phyloP scores from a whole-genome alignment of 2,888 invertebrate species.

The Erebia palarica region DNA sequence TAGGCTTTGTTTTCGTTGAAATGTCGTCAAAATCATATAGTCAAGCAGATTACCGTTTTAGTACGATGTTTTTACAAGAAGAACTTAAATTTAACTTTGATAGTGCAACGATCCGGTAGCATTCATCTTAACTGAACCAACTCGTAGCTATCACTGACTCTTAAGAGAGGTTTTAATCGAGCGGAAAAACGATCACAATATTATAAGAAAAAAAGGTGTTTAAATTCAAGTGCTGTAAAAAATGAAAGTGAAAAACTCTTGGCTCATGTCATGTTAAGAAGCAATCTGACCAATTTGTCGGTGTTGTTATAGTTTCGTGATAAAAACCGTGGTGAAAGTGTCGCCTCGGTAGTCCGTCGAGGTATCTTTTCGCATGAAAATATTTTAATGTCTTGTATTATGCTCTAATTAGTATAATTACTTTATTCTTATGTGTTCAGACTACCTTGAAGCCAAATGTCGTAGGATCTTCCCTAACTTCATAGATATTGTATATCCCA shows the following conservation, averaged over 20 bases:
- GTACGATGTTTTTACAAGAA: neutral
- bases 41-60: neutral
- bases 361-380: slow-evolving; percentile 63
- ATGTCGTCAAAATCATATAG: neutral
- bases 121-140: too few relatives aligned
- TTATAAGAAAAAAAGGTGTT: neutral
- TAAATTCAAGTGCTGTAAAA: slow-evolving; percentile 7
- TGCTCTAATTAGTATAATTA: slow-evolving; percentile 49
- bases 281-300: slow-evolving; percentile 33
- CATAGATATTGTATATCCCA: neutral
- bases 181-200: neutral
- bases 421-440: neutral
- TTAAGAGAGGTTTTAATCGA: neutral
- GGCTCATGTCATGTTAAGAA: slow-evolving; percentile 33
- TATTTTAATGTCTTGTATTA: slow-evolving; percentile 59
- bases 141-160: too few relatives aligned
- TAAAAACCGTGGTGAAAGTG: slow-evolving; percentile 75
- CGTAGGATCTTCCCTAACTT: neutral
- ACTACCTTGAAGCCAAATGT: neutral
- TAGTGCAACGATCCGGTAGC: too few relatives aligned
- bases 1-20: neutral
- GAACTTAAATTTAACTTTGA: too few relatives aligned
- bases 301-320: slow-evolving; percentile 51
- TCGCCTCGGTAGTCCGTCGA: slow-evolving; percentile 53
- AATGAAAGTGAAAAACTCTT: slow-evolving; percentile 21